Conservation (phyloP, 2,888 invertebrate species). For the Melanargia galathea region DNA sequence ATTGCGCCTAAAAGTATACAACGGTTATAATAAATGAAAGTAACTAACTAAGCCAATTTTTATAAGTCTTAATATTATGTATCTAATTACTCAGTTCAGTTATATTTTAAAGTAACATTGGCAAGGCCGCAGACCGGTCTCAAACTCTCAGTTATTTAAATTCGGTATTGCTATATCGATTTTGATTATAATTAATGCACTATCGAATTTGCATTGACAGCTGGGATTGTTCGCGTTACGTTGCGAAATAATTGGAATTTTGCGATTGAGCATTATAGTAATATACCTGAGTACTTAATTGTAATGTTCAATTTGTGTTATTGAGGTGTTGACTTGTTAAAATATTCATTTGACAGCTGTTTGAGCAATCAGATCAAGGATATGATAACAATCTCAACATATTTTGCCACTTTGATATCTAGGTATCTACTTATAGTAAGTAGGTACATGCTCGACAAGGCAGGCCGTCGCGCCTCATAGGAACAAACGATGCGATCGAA, state of each 20-base stretch:
- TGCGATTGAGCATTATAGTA: conserved; percentile 1
- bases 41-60: too few relatives aligned
- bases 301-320: not conserved
- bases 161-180: conserved; percentile 11
- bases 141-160: not conserved
- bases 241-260: conserved; percentile 13
- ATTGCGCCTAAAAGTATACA: too few relatives aligned
- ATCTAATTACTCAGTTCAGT: too few relatives aligned
- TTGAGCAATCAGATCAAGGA: not conserved
- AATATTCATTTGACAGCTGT: conserved; percentile 5
- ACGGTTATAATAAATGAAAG: too few relatives aligned
- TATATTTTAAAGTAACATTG: not conserved
- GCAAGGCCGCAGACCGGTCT: conserved; percentile 3
- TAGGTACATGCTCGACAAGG: too few relatives aligned
- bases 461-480: too few relatives aligned
- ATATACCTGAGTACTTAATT: not conserved
- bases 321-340: conserved; percentile 2
- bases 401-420: conserved; percentile 7
- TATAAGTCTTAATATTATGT: too few relatives aligned
- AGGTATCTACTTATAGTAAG: too few relatives aligned
- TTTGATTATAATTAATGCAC: conserved; percentile 14
- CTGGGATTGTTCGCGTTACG: conserved; percentile 3
- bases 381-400: conserved; percentile 6
- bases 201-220: conserved; percentile 16
- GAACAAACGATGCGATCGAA: too few relatives aligned